Evolutionary conservation across 2,113 vertebrate species (phyloP).

Genomic region (Parus major): DNA sequence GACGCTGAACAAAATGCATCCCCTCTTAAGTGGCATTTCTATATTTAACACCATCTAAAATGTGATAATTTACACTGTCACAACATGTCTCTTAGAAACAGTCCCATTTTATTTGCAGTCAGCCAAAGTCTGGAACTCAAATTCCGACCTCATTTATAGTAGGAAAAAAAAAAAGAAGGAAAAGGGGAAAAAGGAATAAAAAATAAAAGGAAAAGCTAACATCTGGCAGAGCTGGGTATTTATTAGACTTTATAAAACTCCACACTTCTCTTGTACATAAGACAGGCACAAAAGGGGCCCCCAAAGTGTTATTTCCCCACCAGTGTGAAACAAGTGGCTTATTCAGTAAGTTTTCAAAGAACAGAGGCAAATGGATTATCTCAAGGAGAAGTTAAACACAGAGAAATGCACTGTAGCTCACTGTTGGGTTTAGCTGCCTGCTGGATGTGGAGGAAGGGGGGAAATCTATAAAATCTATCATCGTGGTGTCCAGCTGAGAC

Average conservation of each 20-base stretch:
- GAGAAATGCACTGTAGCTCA: slow-evolving; percentile 51
- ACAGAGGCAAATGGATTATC: slow-evolving; percentile 70
- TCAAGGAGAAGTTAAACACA: slow-evolving; percentile 64
- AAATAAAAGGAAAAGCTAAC: slow-evolving; percentile 21
- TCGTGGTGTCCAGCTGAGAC: slow-evolving; percentile 65
- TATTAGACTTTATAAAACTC: slow-evolving; percentile 68
- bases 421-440: slow-evolving; percentile 59
- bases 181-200: neutral
- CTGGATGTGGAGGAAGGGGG: neutral
- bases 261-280: slow-evolving; percentile 60
- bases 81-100: slow-evolving; percentile 53
- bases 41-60: slow-evolving; percentile 41
- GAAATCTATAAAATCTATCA: slow-evolving; percentile 73
- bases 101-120: slow-evolving; percentile 40
- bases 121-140: slow-evolving; percentile 13
- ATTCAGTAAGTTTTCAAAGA: slow-evolving; percentile 75
- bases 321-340: slow-evolving; percentile 71
- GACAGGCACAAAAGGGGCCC: slow-evolving; percentile 64
- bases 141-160: slow-evolving; percentile 34
- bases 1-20: neutral
- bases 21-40: slow-evolving; percentile 48
- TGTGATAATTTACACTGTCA: slow-evolving; percentile 56
- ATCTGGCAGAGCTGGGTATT: slow-evolving; percentile 65
- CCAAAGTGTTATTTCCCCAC: slow-evolving; percentile 70
- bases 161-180: neutral